Evolutionary conservation across 1,140 invertebrate species (phyloP).

Genomic region (Papilio machaon): DNA sequence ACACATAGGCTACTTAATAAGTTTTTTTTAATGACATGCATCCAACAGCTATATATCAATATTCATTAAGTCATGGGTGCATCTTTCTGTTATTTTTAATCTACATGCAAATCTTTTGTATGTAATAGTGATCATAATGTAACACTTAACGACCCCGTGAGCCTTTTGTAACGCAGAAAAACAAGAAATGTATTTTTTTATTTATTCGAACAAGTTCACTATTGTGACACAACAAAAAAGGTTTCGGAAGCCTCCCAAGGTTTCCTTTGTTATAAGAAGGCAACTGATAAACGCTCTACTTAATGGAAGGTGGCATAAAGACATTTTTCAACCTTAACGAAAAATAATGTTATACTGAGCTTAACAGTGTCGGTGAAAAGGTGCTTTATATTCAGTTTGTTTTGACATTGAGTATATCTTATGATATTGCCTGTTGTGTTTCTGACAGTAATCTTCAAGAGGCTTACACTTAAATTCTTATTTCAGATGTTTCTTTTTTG

Average conservation of each 20-base stretch:
- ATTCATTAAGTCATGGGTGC: too few relatives aligned
- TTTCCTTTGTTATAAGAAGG: slow-evolving; percentile 37
- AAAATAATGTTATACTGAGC: slow-evolving; percentile 40
- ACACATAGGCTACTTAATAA: too few relatives aligned
- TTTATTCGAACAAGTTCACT: slow-evolving; percentile 11
- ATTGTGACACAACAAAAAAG: slow-evolving; percentile 27
- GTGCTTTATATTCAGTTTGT: slow-evolving; percentile 40
- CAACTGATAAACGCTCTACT: slow-evolving; percentile 40
- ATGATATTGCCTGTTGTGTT: slow-evolving; percentile 39
- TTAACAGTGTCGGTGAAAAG: slow-evolving; percentile 39
- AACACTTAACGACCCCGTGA: not conserved
- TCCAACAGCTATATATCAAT: too few relatives aligned
- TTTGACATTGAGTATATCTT: slow-evolving; percentile 39
- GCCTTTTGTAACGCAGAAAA: not conserved
- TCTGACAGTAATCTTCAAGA: slow-evolving; percentile 34
- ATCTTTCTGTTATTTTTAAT: not conserved
- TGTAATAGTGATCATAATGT: not conserved
- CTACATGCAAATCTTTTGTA: not conserved
- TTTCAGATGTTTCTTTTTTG: slow-evolving; percentile 15
- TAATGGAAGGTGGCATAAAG: slow-evolving; percentile 39
- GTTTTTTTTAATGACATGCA: too few relatives aligned
- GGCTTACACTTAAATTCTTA: slow-evolving; percentile 30
- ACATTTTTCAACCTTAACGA: slow-evolving; percentile 41
- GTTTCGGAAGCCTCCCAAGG: slow-evolving; percentile 37
- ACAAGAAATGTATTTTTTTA: not conserved